These are phyloP conservation scores for Penaeus japonicus DNA, from an alignment of 1,140 invertebrate species.

Conservation along the genomic window DNA sequence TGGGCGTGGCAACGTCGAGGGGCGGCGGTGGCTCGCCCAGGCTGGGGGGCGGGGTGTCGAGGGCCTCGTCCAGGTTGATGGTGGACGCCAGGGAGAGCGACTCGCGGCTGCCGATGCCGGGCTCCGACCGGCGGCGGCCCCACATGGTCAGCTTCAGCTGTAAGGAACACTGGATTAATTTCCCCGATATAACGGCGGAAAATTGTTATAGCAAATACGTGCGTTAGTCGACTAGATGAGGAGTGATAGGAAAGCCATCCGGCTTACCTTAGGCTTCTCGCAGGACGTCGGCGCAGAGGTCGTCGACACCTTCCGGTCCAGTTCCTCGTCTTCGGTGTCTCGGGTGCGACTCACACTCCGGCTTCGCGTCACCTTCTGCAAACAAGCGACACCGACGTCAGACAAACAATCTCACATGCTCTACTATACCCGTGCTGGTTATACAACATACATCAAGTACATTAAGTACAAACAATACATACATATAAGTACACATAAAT, in stretches of 20 bases:
- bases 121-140: slow-evolving; percentile 50
- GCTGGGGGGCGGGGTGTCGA: background rate
- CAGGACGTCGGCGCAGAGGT: slow-evolving; percentile 18
- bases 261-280: slow-evolving; percentile 44
- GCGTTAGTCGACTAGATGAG: background rate
- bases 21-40: background rate
- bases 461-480: too few species aligned
- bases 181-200: background rate
- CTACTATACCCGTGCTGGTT: background rate
- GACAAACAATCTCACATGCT: background rate
- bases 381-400: background rate
- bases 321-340: slow-evolving; percentile 52
- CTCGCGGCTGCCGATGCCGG: slow-evolving; percentile 42
- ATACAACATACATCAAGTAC: too few species aligned
- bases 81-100: background rate
- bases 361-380: slow-evolving; percentile 45
- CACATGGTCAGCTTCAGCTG: slow-evolving; percentile 46
- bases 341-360: slow-evolving; percentile 51
- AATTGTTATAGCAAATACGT: background rate
- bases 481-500: background rate
- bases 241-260: background rate
- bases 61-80: background rate
- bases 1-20: background rate
- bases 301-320: slow-evolving; percentile 27
- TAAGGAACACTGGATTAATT: background rate